phyloP scores from a whole-genome alignment of 2,113 vertebrate species.

The Loxodonta africana region DNA sequence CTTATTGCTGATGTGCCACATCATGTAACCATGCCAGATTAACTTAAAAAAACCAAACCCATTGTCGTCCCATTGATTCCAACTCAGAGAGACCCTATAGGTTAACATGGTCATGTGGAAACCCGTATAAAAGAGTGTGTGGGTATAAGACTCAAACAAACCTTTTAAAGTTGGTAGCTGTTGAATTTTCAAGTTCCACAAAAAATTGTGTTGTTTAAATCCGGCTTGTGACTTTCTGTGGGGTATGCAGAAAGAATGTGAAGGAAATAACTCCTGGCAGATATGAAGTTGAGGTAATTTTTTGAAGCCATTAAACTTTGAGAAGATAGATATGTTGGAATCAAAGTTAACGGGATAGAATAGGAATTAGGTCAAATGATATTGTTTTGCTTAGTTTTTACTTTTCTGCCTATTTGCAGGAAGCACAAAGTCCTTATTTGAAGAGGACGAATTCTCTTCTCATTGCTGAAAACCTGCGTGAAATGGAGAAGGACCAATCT shows the following conservation, averaged over 20 bases:
- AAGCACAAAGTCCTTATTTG: constrained; percentile 48
- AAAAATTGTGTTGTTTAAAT: constrained; percentile 54
- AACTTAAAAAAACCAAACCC: not conserved
- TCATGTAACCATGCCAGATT: not conserved
- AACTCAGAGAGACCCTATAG: too few species aligned
- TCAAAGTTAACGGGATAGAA: not conserved
- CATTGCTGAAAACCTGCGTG: constrained; percentile 26
- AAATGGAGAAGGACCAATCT: constrained; percentile 44
- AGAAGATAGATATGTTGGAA: not conserved
- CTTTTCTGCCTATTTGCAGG: constrained; percentile 58
- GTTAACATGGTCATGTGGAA: constrained; percentile 30
- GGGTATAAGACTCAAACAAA: constrained; percentile 5
- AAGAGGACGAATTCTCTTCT: constrained; percentile 42
- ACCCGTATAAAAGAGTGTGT: not conserved
- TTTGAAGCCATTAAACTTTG: constrained; percentile 41
- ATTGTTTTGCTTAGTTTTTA: constrained; percentile 59
- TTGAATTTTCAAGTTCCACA: constrained; percentile 37
- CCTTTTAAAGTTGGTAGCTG: not conserved
- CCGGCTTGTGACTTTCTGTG: constrained; percentile 35
- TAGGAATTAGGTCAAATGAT: not conserved
- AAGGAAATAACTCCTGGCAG: not conserved
- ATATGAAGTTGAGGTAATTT: constrained; percentile 33
- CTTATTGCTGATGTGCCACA: not conserved
- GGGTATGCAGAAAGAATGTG: constrained; percentile 31
- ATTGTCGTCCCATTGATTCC: too few species aligned